Conservation (phyloP, 2,888 invertebrate genomes). For the Crematogaster levior region DNA sequence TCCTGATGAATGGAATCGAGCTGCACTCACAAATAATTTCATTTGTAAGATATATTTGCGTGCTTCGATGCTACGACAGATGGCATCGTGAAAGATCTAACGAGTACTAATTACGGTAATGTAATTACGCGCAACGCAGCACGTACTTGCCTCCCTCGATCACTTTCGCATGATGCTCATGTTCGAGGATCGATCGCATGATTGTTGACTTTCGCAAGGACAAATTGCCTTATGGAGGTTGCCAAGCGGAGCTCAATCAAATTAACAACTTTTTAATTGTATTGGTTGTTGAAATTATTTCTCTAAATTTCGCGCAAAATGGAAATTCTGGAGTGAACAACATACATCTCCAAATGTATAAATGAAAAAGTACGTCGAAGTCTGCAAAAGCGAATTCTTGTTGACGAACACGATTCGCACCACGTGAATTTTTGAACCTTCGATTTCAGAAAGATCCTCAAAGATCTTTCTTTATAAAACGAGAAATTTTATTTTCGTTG, state of each 20-base stretch:
- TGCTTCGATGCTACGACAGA: neutral
- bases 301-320: neutral
- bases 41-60: neutral
- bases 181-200: slow-evolving; percentile 61
- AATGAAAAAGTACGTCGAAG: neutral
- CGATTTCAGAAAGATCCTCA: neutral
- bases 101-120: slow-evolving; percentile 43
- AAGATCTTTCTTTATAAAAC: neutral
- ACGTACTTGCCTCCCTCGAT: slow-evolving; percentile 62
- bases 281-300: slow-evolving; percentile 3
- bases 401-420: neutral
- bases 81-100: slow-evolving; percentile 1
- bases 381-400: neutral
- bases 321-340: neutral
- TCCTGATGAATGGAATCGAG: neutral
- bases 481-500: neutral
- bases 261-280: slow-evolving; percentile 14
- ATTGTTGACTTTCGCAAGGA: slow-evolving; percentile 52
- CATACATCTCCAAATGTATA: neutral
- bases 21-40: neutral
- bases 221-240: slow-evolving; percentile 52
- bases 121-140: slow-evolving; percentile 28
- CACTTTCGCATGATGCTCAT: slow-evolving; percentile 32
- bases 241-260: slow-evolving; percentile 9
- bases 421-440: neutral